These are phyloP conservation scores for Eciton burchellii DNA, from an alignment of 1,140 invertebrate species.

Conservation along the genomic window DNA sequence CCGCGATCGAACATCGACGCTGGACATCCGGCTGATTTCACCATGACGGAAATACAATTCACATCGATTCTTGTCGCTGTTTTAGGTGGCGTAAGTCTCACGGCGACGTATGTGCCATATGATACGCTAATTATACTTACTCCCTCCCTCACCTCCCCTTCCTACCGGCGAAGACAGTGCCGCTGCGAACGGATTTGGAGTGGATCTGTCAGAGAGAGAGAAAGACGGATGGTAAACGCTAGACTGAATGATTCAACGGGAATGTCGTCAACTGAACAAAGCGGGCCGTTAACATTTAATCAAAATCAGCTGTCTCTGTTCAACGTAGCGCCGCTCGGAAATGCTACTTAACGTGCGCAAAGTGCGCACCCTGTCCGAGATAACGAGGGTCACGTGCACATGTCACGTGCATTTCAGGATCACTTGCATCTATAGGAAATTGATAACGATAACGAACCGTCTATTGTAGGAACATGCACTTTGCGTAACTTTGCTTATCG, in stretches of 20 bases:
- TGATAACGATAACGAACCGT: constrained; percentile 10
- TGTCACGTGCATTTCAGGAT: background rate
- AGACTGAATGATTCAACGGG: background rate
- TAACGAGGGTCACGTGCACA: too few relatives aligned
- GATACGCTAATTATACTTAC: constrained; percentile 43
- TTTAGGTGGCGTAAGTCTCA: constrained; percentile 78
- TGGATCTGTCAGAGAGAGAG: constrained; percentile 36
- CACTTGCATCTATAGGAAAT: background rate
- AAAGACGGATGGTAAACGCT: constrained; percentile 6
- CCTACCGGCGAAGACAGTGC: constrained; percentile 16
- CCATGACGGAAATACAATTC: constrained; percentile 46
- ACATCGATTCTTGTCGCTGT: constrained; percentile 79
- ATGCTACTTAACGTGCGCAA: too few relatives aligned
- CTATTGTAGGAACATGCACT: background rate
- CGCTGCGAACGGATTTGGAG: constrained; percentile 42
- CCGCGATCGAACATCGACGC: background rate
- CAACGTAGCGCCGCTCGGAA: too few relatives aligned
- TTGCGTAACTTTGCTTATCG: background rate
- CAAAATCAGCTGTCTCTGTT: background rate
- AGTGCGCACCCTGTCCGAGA: too few relatives aligned
- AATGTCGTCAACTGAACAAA: constrained; percentile 27
- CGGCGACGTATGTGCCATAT: constrained; percentile 79
- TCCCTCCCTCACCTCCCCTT: background rate
- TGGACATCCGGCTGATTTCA: constrained; percentile 48
- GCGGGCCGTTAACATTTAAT: constrained; percentile 12